Evolutionary conservation across 2,888 invertebrate genomes (phyloP), one percentile per base, ranked within the genome.

Genomic region (Branchinecta sandiegonensis): DNA sequence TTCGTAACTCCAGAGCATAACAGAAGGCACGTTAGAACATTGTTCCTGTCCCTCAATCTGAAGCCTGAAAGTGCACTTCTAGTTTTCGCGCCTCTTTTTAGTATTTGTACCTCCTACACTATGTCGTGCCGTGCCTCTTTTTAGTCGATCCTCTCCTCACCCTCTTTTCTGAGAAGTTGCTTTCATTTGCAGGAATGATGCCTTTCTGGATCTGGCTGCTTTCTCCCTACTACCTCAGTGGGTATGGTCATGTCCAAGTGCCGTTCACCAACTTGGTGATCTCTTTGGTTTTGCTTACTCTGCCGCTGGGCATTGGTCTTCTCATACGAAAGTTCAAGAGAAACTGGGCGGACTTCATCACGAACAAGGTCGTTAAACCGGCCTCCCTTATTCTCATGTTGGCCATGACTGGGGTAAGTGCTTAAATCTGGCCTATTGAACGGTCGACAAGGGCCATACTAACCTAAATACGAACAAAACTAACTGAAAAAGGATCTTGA

Each of bases 181-280:
- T 47, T 67, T 67, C 47, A 74, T 75, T 46, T 37, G 37, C 75
- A 79, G 80, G 76, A 11, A 78, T 81, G 78, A 79, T 82, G 75
- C 81, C 81, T 0, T 72, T 80, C 10, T 82, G 81, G 81, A 73
- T 82, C 73, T 78, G 77, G 72, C 76, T 79, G 3, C 74, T 82
- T 66, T 80, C 65, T 46, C 48, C 80, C 4, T 74, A 74, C 17
- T 75, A 74, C 65, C 75, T 79, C 8, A 71, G 69, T 37, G 71
- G 70, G 14, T 68, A 72, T n/a, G 76, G 46, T 47, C 37, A 48
- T 6, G 67, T 80, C 64, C 66, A 70, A 48, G 73, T 77, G 37
- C 81, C 81, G 1, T 80, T 75, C 73, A 66, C 68, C 11, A 79
- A 79, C 73, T 78, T 81, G 69, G 70, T 78, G 65, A 71, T 73